These are phyloP conservation scores for Mactra quadrangularis DNA, from an alignment of 1,140 invertebrate species.

Conservation along the genomic window DNA sequence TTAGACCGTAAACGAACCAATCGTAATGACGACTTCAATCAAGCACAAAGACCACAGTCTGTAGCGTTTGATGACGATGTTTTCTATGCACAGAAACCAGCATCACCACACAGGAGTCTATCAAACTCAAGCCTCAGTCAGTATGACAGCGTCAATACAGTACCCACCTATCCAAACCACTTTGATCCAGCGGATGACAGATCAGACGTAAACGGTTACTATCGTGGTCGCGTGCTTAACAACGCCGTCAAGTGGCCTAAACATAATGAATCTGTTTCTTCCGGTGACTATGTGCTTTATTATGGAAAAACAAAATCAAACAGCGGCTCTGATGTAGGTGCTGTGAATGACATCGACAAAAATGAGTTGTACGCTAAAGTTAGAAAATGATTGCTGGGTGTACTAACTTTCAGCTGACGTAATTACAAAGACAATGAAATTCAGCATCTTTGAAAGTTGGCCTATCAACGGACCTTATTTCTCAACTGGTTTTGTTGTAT, in stretches of 20 bases:
- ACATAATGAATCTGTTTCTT: not conserved
- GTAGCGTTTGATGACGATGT: conserved; percentile 13
- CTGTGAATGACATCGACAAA: not conserved
- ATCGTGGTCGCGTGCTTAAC: conserved; percentile 1
- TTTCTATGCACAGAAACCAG: not conserved
- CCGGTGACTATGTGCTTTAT: conserved; percentile 26
- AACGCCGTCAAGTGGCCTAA: not conserved
- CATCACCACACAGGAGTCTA: not conserved
- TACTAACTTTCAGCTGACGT: too few relatives aligned
- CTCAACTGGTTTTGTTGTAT: too few relatives aligned
- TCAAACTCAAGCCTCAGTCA: not conserved
- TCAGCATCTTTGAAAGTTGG: too few relatives aligned
- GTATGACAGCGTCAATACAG: not conserved
- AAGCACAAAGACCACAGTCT: not conserved
- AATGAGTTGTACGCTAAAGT: conserved; percentile 23
- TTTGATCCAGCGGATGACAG: not conserved
- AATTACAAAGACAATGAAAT: too few relatives aligned
- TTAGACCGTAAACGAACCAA: conserved; percentile 14
- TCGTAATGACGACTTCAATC: not conserved
- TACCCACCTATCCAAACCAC: not conserved
- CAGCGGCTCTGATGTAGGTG: not conserved
- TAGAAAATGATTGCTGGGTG: conserved; percentile 17
- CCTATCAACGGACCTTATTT: too few relatives aligned
- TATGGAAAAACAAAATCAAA: conserved; percentile 14
- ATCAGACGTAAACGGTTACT: not conserved